These are phyloP conservation scores for Narcine bancroftii DNA, from an alignment of 2,113 vertebrate species.

Conservation along the genomic window DNA sequence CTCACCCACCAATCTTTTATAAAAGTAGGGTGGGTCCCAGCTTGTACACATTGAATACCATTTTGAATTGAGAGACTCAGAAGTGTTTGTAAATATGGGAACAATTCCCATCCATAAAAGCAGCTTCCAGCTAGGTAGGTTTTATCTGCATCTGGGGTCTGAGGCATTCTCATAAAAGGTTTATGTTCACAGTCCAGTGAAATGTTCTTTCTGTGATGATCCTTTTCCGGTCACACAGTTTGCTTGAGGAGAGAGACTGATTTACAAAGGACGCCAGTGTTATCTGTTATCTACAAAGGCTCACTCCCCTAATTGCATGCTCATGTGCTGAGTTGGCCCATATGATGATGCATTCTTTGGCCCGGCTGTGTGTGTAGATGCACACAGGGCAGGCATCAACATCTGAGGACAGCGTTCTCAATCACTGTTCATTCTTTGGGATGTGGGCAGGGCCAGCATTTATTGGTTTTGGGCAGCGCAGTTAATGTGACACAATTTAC, in stretches of 20 bases:
- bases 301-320: background rate
- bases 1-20: too few species aligned
- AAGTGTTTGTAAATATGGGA: conserved; percentile 22
- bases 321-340: background rate
- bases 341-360: background rate
- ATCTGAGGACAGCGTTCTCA: too few species aligned
- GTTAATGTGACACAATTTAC: too few species aligned
- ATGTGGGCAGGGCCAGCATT: too few species aligned
- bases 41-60: too few species aligned
- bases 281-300: background rate
- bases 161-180: background rate
- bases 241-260: background rate
- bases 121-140: background rate
- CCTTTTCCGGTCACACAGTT: conserved; percentile 3
- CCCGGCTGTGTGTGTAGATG: background rate
- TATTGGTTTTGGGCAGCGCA: too few species aligned
- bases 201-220: background rate
- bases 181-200: background rate
- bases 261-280: conserved; percentile 21
- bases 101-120: background rate
- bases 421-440: too few species aligned
- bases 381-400: too few species aligned
- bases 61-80: background rate
- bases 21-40: too few species aligned
- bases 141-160: background rate